These are phyloP conservation scores for Ctenoplectra terminalis DNA, from an alignment of 1,140 invertebrate species.

Conservation along the genomic window DNA sequence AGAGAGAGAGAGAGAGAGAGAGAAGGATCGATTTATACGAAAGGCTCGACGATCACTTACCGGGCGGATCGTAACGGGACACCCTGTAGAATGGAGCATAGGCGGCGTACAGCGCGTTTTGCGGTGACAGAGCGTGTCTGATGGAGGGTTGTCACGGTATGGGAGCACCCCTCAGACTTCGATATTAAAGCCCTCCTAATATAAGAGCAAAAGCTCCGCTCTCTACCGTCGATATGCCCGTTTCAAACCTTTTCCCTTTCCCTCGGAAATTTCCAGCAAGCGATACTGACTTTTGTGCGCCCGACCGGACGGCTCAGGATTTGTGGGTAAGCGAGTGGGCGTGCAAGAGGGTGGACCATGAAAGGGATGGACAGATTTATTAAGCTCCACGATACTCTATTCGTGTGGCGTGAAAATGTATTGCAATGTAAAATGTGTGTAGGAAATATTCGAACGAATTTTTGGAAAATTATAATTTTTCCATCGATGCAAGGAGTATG, in stretches of 20 bases:
- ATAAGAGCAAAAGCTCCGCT: slow-evolving; percentile 78
- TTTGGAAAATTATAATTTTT: neutral
- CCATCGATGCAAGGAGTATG: too few species aligned
- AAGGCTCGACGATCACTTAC: slow-evolving; percentile 54
- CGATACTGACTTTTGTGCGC: slow-evolving; percentile 60
- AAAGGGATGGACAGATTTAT: slow-evolving; percentile 28
- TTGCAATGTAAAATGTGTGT: neutral
- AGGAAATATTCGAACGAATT: neutral
- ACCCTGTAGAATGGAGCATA: slow-evolving; percentile 65
- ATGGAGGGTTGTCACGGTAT: slow-evolving; percentile 80
- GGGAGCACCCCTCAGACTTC: slow-evolving; percentile 78
- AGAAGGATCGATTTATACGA: slow-evolving; percentile 49
- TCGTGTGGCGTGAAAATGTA: too few species aligned
- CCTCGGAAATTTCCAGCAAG: slow-evolving; percentile 31
- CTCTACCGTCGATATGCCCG: slow-evolving; percentile 72
- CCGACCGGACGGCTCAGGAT: slow-evolving; percentile 39
- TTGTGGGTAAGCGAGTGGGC: slow-evolving; percentile 45
- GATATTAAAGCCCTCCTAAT: slow-evolving; percentile 81
- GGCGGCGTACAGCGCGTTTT: slow-evolving; percentile 78
- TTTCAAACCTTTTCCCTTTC: slow-evolving; percentile 53
- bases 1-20: slow-evolving; percentile 7
- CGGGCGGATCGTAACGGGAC: slow-evolving; percentile 59
- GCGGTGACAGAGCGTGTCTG: slow-evolving; percentile 81
- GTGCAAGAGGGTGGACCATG: slow-evolving; percentile 26
- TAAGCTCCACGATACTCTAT: neutral